Evolutionary conservation across 2,797 vertebrate species (phyloP).

Genomic region (Liparis tanakae): DNA sequence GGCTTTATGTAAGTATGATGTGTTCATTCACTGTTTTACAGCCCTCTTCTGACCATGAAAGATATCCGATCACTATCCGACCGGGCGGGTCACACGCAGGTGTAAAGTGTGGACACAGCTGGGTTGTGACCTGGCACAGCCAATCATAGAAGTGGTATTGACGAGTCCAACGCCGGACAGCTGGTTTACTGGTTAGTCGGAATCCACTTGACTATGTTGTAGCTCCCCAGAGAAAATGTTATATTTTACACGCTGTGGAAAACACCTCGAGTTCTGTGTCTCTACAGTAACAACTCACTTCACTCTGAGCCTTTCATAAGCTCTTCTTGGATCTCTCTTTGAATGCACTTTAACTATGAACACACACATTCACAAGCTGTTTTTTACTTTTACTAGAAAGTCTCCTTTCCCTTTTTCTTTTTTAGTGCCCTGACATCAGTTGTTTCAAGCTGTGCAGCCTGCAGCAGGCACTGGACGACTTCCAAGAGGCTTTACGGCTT

Average conservation of each 20-base stretch:
- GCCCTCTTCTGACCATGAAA: neutral
- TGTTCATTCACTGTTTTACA: neutral
- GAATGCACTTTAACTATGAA: slow-evolving; percentile 13
- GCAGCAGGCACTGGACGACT: slow-evolving; percentile 42
- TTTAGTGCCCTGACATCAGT: slow-evolving; percentile 30
- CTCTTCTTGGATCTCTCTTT: slow-evolving; percentile 31
- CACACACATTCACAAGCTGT: slow-evolving; percentile 55
- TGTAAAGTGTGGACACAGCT: no score
- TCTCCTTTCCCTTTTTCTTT: slow-evolving; percentile 21
- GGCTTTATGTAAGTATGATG: neutral
- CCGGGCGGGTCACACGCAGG: no score
- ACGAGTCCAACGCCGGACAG: neutral
- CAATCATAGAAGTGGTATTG: no score
- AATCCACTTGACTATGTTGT: neutral
- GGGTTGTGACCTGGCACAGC: no score
- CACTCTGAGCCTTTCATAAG: slow-evolving; percentile 8
- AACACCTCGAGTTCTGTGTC: slow-evolving; percentile 9
- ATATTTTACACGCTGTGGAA: neutral
- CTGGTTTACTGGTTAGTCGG: neutral
- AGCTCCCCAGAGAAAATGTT: neutral
- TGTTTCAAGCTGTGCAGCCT: slow-evolving; percentile 59
- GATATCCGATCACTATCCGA: neutral
- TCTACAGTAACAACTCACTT: slow-evolving; percentile 15
- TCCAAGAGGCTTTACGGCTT: slow-evolving; percentile 35
- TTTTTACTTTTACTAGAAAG: slow-evolving; percentile 62